These are phyloP conservation scores for Stomatorhinus walkeri DNA, from an alignment of 2,797 vertebrate genomes.

Conservation along the genomic window DNA sequence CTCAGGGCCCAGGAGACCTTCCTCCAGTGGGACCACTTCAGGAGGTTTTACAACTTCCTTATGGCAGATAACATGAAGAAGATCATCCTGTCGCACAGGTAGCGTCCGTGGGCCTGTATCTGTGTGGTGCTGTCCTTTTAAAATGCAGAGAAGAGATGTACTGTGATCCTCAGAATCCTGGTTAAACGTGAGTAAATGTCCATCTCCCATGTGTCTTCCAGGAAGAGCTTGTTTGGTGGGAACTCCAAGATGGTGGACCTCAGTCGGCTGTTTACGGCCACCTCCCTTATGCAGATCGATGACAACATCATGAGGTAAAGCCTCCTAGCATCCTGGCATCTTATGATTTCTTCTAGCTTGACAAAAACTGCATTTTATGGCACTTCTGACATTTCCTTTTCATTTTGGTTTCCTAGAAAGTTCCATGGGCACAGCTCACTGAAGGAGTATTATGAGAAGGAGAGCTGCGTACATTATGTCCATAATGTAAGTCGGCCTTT, in stretches of 20 bases:
- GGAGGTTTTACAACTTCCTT: constrained; percentile 97
- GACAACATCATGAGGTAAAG: constrained; percentile 90
- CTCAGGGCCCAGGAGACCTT: constrained; percentile 92
- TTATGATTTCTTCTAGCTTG: background rate
- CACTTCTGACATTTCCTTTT: background rate
- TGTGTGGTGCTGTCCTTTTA: too few species aligned
- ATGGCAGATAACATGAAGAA: constrained; percentile 99
- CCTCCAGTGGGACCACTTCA: constrained; percentile 96
- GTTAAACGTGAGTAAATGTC: background rate
- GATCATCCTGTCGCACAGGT: constrained; percentile 97
- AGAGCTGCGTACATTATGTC: constrained; percentile 91
- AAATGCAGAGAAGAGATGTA: background rate
- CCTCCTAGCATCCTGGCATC: constrained; percentile 1
- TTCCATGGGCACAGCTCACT: constrained; percentile 89
- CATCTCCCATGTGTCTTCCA: constrained; percentile 41
- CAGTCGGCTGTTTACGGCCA: constrained; percentile 84
- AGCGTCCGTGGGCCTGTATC: constrained; percentile 19
- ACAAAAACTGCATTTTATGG: background rate
- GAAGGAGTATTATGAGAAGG: constrained; percentile 96
- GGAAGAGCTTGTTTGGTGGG: constrained; percentile 76
- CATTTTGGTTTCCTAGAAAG: constrained; percentile 61
- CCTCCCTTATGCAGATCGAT: constrained; percentile 96
- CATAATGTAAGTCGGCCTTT: constrained; percentile 73
- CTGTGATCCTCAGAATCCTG: background rate
- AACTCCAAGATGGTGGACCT: constrained; percentile 72